A percentile compares a stretch with the other conserved stretches of the same genome.
Evolutionary conservation across 2,113 vertebrate species (phyloP).

Genomic region (Cyprinodon variegatus): DNA sequence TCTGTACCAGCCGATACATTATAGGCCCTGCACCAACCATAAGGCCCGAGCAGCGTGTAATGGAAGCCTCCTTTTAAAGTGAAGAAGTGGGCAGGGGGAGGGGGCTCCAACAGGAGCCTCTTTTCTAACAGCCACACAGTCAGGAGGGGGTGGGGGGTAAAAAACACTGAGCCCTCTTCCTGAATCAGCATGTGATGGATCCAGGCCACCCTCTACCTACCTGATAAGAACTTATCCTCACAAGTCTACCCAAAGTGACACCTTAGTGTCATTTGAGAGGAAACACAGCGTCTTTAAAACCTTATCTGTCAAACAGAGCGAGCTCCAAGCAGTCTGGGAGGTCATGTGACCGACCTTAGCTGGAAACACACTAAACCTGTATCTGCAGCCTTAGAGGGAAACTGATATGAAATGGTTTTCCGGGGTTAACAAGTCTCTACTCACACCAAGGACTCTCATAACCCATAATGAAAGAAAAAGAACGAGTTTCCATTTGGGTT

Average conservation of each 20-base stretch:
- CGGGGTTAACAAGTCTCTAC: conserved; percentile 39
- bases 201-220: conserved; percentile 31
- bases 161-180: conserved; percentile 58
- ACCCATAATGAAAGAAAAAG: conserved; percentile 41
- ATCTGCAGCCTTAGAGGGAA: conserved; percentile 1
- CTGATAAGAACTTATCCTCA: conserved; percentile 13
- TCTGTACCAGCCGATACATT: conserved; percentile 24
- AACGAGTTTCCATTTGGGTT: conserved; percentile 20
- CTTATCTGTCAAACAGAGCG: conserved; percentile 2
- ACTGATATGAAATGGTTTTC: conserved; percentile 4
- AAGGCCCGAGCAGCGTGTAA: conserved; percentile 51
- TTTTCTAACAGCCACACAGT: conserved; percentile 62
- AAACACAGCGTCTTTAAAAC: conserved; percentile 5
- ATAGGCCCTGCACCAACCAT: conserved; percentile 60
- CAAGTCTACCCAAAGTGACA: conserved; percentile 4
- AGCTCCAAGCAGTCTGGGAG: conserved; percentile 12
- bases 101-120: conserved; percentile 42
- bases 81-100: conserved; percentile 59
- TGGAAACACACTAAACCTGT: neutral
- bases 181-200: conserved; percentile 51
- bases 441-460: conserved; percentile 42
- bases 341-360: conserved; percentile 18
- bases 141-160: conserved; percentile 67
- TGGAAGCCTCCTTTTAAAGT: conserved; percentile 68
- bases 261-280: neutral